Base-by-base conservation (phyloP, 2,113 vertebrate species). In the Dascyllus trimaculatus region DNA sequence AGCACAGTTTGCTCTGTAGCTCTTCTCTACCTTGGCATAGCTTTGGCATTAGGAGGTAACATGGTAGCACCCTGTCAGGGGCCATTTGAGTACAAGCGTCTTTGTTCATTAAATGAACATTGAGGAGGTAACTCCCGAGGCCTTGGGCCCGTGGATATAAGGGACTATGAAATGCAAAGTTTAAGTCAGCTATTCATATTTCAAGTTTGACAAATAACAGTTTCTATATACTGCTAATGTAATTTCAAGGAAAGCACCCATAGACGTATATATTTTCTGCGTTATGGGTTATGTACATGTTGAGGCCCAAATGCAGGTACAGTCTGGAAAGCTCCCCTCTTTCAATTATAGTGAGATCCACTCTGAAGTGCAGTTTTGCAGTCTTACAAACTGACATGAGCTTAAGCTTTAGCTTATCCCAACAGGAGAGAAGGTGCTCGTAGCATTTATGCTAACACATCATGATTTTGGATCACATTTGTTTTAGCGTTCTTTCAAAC, bases 1-100 rank as follows among this genome's bases (percentile, higher is more conserved):
- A 74, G 80, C 82, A 69, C 54, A 71, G 32, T 35, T 35, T 35
- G 32, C 32, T 35, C 32, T 35, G 75, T 14, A 58, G 77, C 70
- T 82, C 67, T 57, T 80, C 82, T 86, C 72, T 88, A 90, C 82
- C 85, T 84, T 91, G 90, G 91, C 89, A 88, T 83, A 91, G 88
- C 94, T 94, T 95, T 94, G 94, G 94, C 94, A 91, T 93, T 63
- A 86, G 78, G 89, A 92, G 91, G 89, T 89, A 90, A 93, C 87
- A 73, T 71, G 79, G 78, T 67, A 51, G 62, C 66, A 11, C 54
- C 84, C 81, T 38, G 32, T 10, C 7, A 74, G 53, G 80, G 61
- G 71, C 51, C 63, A 11, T 79, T 71, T 56, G 70, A 71, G 64
- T 62, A 81, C 65, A 86, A 90, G 81, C 75, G 26, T 67, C 65